These are phyloP conservation scores for Loriculus beryllinus DNA, from an alignment of 2,797 vertebrate species.

Conservation along the genomic window DNA sequence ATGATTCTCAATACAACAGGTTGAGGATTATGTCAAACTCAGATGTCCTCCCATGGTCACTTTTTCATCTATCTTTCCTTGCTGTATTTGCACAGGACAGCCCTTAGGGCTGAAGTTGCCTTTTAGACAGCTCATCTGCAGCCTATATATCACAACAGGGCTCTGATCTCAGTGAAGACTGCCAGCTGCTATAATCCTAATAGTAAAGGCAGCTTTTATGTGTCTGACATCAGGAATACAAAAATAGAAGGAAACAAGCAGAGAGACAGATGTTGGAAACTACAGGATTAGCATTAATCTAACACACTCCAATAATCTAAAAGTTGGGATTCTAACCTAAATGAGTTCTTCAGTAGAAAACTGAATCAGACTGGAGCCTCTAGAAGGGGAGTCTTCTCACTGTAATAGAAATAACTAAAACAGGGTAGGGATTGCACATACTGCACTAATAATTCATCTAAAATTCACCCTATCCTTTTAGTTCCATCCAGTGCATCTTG, in stretches of 20 bases:
- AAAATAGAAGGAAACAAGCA: neutral
- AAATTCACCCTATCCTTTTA: neutral
- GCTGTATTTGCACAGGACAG: neutral
- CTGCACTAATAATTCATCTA: neutral
- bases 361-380: neutral
- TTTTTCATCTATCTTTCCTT: neutral
- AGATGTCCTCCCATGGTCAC: neutral
- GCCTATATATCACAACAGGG: neutral
- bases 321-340: neutral
- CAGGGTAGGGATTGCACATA: accelerated
- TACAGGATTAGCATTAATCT: neutral
- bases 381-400: neutral
- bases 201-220: neutral
- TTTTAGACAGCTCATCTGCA: neutral
- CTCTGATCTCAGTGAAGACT: neutral
- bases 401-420: neutral
- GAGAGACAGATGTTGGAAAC: neutral
- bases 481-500: neutral
- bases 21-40: neutral
- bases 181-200: neutral
- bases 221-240: neutral
- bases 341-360: neutral
- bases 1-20: neutral
- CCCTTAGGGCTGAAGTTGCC: neutral
- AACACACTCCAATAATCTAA: neutral